These are phyloP conservation scores for Sebastes vulpes DNA, from an alignment of 2,797 vertebrate genomes.

Conservation along the genomic window DNA sequence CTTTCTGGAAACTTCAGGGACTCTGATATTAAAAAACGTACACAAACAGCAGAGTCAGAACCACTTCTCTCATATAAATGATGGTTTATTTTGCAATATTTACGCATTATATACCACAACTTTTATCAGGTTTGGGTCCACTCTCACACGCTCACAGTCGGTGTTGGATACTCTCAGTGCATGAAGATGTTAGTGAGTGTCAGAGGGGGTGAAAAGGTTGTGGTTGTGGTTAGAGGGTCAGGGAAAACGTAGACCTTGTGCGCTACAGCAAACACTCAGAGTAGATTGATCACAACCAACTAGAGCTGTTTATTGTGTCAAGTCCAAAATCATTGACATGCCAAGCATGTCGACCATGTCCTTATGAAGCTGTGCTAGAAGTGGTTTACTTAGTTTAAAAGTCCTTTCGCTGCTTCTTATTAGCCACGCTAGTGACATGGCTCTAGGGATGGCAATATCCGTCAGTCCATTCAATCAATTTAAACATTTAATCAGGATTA, in stretches of 20 bases:
- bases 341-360: neutral
- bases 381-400: neutral
- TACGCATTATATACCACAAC: neutral
- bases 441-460: too few relatives aligned
- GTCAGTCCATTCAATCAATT: too few relatives aligned
- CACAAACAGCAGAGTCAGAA: constrained; percentile 8
- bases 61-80: constrained; percentile 30
- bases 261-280: neutral
- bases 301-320: neutral
- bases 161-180: neutral
- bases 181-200: constrained; percentile 1
- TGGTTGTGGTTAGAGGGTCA: neutral
- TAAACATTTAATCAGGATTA: too few relatives aligned
- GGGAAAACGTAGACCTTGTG: neutral
- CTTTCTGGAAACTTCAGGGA: constrained; percentile 44
- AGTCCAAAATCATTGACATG: neutral
- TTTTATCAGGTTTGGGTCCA: neutral
- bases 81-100: constrained; percentile 7
- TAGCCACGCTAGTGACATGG: too few relatives aligned
- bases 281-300: neutral
- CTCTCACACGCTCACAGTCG: neutral
- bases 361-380: neutral
- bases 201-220: constrained; percentile 8
- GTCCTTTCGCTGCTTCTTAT: neutral
- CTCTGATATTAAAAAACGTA: constrained; percentile 45